Evolutionary conservation across 2,888 invertebrate genomes (phyloP), one percentile per base, ranked within the genome.

Genomic region (Exephanes ischioxanthus): DNA sequence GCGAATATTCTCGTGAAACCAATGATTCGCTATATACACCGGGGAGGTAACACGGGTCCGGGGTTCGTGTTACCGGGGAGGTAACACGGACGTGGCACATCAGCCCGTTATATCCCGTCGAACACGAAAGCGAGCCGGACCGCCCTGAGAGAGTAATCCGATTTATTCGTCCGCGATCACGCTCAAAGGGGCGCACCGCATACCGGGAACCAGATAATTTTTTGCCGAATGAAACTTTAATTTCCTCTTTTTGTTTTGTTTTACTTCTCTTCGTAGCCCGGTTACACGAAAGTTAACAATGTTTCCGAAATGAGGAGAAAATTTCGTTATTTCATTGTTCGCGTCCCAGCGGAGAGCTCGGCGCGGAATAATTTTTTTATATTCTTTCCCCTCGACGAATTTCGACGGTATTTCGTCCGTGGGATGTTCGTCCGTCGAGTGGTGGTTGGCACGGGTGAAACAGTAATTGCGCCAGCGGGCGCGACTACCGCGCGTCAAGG

Each of bases 141-240:
- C 76, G 63, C 63, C 37, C 30, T 53, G 55, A 67, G 61, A 55
- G 63, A 33, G 22, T 78, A 83, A 83, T 83, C 77, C 83, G 77
- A 73, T 78, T 83, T 83, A 77, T 53, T 53, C 26, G 37, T 48
- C 61, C 75, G 19, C 61, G 30, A 71, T 71, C 70, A 63, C 63
- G 53, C 63, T 26, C 58, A 68, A 71, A 14, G 45, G 19, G n/a
- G 14, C 30, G 66, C 14, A 37, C 55, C 55, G 37, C 22, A 22
- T 30, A 61, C 55, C n/a, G 26, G 41, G 45, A 45, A 61, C 16
- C 45, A 4, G 41, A 73, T n/a, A 37, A 41, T 51, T 33, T 37
- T 30, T 22, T 16, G 41, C 14, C 55, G 51, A 41, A 72, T 55
- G 22, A 37, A n/a, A 7, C 16, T 61, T 61, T 33, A n/a, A 19